A percentile compares a stretch with the other conserved stretches of the same genome.
phyloP scores from a whole-genome alignment of 2,797 vertebrate species.

The Diceros bicornis region DNA sequence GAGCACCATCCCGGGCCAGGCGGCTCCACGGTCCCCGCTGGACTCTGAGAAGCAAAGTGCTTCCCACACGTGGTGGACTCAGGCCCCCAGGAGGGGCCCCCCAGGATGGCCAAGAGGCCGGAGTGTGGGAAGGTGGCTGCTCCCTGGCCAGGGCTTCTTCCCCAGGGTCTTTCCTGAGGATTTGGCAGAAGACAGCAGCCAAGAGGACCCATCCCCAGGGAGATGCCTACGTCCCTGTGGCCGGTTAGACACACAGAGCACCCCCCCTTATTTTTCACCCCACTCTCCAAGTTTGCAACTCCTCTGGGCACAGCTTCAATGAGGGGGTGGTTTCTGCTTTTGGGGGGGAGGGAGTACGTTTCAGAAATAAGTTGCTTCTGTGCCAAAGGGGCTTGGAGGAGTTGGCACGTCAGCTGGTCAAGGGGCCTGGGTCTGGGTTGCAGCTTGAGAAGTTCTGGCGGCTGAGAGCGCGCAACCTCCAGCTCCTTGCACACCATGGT shows the following conservation, averaged over 20 bases:
- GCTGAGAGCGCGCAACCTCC: not conserved
- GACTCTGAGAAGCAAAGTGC: slow-evolving; percentile 90
- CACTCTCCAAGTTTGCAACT: not conserved
- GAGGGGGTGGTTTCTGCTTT: not conserved
- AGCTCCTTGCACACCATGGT: not conserved
- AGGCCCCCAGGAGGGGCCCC: not conserved
- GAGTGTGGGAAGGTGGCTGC: not conserved
- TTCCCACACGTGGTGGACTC: slow-evolving; percentile 67
- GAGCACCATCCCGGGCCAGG: slow-evolving; percentile 80
- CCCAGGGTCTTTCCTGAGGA: not conserved
- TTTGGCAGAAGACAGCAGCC: slow-evolving; percentile 84
- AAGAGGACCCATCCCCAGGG: slow-evolving; percentile 60
- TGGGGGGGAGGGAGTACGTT: slow-evolving; percentile 18
- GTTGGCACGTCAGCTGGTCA: slow-evolving; percentile 54
- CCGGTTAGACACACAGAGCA: not conserved
- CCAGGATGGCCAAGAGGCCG: not conserved
- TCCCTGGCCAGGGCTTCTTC: not conserved
- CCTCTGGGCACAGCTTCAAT: slow-evolving; percentile 68
- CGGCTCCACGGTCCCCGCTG: slow-evolving; percentile 83
- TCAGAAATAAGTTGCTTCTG: slow-evolving; percentile 73
- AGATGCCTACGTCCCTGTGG: not conserved
- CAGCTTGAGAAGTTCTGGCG: too few relatives aligned
- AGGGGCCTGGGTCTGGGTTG: not conserved
- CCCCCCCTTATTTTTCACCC: not conserved
- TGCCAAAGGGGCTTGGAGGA: slow-evolving; percentile 83